A percentile compares a stretch with the other conserved stretches of the same genome.
phyloP scores from a whole-genome alignment of 2,797 vertebrate species.

The Neosalanx taihuensis region DNA sequence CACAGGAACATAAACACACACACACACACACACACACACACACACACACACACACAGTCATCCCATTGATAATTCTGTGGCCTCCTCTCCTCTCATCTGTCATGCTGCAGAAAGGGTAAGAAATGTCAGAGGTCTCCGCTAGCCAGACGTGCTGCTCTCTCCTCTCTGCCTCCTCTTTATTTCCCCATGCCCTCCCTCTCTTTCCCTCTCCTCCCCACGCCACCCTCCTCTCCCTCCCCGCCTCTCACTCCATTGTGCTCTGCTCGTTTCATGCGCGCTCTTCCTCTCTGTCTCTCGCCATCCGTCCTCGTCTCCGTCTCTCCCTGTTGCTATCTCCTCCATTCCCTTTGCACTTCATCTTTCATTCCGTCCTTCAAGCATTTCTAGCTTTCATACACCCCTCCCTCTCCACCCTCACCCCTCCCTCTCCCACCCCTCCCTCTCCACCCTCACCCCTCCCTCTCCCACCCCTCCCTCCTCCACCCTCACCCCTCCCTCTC shows the following conservation, averaged over 20 bases:
- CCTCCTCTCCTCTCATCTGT: no score
- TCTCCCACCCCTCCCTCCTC: not conserved
- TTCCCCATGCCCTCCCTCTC: not conserved
- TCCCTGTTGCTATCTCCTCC: not conserved
- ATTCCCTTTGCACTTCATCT: not conserved
- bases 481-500: conserved; percentile 29
- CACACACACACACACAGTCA: conserved; percentile 20
- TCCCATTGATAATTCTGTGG: not conserved
- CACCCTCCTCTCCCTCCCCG: not conserved
- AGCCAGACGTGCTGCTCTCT: not conserved
- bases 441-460: conserved; percentile 44
- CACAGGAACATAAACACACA: not conserved
- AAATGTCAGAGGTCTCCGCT: not conserved
- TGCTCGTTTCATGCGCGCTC: not conserved
- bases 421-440: conserved; percentile 28
- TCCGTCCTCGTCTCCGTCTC: not conserved
- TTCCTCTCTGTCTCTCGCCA: not conserved
- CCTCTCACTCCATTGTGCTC: not conserved
- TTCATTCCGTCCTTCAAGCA: not conserved
- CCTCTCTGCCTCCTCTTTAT: not conserved
- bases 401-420: not conserved
- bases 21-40: conserved; percentile 16
- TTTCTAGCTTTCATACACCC: not conserved
- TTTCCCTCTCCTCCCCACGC: not conserved
- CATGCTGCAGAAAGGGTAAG: conserved; percentile 2